These are phyloP conservation scores for Morpho deidamia DNA, from an alignment of 2,888 invertebrate species.

Conservation along the genomic window DNA sequence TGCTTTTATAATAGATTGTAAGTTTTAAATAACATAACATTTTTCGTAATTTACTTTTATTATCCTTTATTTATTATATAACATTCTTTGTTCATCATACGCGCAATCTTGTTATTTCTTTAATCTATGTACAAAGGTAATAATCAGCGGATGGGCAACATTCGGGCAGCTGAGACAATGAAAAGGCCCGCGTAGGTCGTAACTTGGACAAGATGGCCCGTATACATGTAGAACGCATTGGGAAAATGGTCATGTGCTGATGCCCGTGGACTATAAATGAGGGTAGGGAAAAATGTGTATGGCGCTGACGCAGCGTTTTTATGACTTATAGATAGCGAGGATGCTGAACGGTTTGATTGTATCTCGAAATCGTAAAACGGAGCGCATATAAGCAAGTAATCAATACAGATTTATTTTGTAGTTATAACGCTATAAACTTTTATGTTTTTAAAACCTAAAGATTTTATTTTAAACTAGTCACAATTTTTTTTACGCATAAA, in stretches of 20 bases:
- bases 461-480: too few relatives aligned
- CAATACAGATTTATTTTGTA: conserved; percentile 7
- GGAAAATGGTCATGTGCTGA: conserved; percentile 47
- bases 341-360: conserved; percentile 11
- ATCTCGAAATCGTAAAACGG: conserved; percentile 5
- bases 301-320: conserved; percentile 16
- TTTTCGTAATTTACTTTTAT: too few relatives aligned
- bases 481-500: too few relatives aligned
- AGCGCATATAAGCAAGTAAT: conserved; percentile 1
- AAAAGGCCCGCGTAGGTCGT: conserved; percentile 31
- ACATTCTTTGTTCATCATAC: too few relatives aligned
- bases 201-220: conserved; percentile 45
- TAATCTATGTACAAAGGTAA: conserved; percentile 31
- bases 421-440: conserved; percentile 5
- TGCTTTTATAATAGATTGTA: too few relatives aligned
- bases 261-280: conserved; percentile 35
- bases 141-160: conserved; percentile 33
- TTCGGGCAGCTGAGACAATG: conserved; percentile 43
- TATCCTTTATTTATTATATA: too few relatives aligned
- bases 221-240: conserved; percentile 42
- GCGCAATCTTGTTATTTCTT: too few relatives aligned
- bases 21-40: too few relatives aligned
- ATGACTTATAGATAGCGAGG: conserved; percentile 10
- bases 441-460: neutral
- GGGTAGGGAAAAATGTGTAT: conserved; percentile 32